Percentiles rank a stretch among this genome's conserved stretches.
These are phyloP conservation scores for Drosophila tanythrix DNA, from an alignment of 2,888 invertebrate species.

Conservation along the genomic window DNA sequence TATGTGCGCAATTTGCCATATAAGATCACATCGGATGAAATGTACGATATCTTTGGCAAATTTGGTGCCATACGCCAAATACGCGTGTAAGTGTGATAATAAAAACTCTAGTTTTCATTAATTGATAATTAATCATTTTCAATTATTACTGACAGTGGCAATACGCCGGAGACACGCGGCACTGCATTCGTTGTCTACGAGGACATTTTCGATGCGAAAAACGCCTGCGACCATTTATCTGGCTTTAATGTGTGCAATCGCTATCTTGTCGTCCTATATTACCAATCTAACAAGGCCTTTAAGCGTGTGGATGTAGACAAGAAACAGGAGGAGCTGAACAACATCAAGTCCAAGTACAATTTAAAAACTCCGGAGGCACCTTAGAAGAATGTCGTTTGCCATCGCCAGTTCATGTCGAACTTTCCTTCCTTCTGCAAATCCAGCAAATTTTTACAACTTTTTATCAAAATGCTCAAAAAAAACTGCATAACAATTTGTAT, in stretches of 20 bases:
- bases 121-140: conserved; percentile 14
- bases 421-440: conserved; percentile 19
- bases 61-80: conserved; percentile 99
- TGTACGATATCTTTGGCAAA: conserved; percentile 99
- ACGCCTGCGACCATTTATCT: conserved; percentile 99
- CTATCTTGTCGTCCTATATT: conserved; percentile 99
- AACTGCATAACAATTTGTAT: conserved; percentile 15
- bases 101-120: conserved; percentile 9
- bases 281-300: conserved; percentile 98
- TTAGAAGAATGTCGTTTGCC: conserved; percentile 30
- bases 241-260: conserved; percentile 99
- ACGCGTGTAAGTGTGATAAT: conserved; percentile 91
- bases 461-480: conserved; percentile 26
- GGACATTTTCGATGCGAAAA: conserved; percentile 99
- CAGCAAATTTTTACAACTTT: conserved; percentile 26
- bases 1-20: conserved; percentile 99
- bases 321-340: conserved; percentile 97
- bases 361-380: conserved; percentile 86
- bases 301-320: conserved; percentile 98
- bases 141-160: conserved; percentile 89
- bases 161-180: conserved; percentile 98
- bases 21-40: conserved; percentile 99
- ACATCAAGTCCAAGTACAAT: conserved; percentile 97
- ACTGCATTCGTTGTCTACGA: conserved; percentile 99
- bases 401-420: conserved; percentile 19